A percentile compares a stretch with the other conserved stretches of the same genome.
Conservation (phyloP, 2,113 vertebrate species). For the Puffinus mauretanicus region DNA sequence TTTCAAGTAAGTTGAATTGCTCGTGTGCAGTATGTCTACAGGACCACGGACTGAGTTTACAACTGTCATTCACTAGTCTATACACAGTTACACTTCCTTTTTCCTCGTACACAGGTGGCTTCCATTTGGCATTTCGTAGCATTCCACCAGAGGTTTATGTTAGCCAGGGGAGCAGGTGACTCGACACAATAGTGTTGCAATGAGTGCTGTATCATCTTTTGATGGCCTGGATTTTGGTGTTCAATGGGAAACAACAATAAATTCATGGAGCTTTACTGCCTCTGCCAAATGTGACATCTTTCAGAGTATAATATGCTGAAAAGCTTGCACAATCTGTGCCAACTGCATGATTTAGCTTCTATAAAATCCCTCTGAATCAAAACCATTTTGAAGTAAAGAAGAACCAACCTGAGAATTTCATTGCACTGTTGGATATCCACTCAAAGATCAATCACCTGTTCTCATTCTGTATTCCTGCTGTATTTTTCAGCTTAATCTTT, state of each 20-base stretch:
- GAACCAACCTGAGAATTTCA: conserved; percentile 79
- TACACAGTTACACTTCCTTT: background rate
- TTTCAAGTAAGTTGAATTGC: background rate
- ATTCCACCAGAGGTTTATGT: background rate
- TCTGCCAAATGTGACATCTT: conserved; percentile 80
- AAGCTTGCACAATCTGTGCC: conserved; percentile 73
- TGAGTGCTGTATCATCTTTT: background rate
- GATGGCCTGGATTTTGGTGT: conserved; percentile 53
- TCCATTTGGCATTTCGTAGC: background rate
- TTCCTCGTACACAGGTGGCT: background rate
- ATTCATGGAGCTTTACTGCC: conserved; percentile 74
- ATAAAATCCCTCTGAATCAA: conserved; percentile 79
- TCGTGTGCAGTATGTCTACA: background rate
- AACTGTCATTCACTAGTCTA: background rate
- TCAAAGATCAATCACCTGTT: conserved; percentile 79
- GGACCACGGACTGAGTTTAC: background rate
- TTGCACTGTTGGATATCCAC: conserved; percentile 76
- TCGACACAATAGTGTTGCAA: background rate
- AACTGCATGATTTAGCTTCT: conserved; percentile 78
- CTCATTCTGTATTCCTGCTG: conserved; percentile 76
- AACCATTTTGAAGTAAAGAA: conserved; percentile 76
- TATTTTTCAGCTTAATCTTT: conserved; percentile 80
- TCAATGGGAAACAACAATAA: conserved; percentile 58
- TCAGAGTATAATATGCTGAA: conserved; percentile 73
- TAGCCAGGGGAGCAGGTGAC: background rate